Evolutionary conservation across 2,797 vertebrate species (phyloP), one percentile per base, ranked within the genome.

Genomic region (Crenichthys baileyi): DNA sequence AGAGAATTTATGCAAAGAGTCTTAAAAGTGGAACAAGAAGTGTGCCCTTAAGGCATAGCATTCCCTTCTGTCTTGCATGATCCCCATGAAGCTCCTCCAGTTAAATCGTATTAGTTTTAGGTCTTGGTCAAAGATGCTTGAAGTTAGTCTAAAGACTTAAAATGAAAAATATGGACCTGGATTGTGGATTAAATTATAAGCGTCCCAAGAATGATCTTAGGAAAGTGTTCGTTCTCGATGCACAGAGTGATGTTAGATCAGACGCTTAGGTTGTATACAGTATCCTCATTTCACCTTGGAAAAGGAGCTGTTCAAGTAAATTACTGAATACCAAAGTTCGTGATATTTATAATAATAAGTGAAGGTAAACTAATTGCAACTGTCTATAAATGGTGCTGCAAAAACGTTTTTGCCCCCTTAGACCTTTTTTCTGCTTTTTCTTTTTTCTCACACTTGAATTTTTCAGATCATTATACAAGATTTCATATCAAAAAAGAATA

Each of bases 1-100:
- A 58, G 29, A 50, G 53, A 53, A 75, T 80, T 77, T 80, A 83
- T 83, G 48, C 76, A 85, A 85, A 92, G 86, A 72, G 55, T 58
- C 68, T 50, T 48, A 79, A 81, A 86, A 83, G 76, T 77, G 67
- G 77, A 78, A 74, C 29, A 74, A 56, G 72, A 75, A 20, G 16
- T 79, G 31, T 72, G 53, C 78, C 70, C 75, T 74, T 50, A 50
- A 76, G 78, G 71, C 4, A 4, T 36, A 44, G 70, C 76, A 22
- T 65, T 65, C 46, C 8, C 70, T 73, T 41, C 50, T 50, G 48
- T 72, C 48, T 79, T 26, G 15, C 22, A 11, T 18, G 75, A 41
- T 56, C 41, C 2, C 6, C 0, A 6, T 16, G n/a, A 75, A 56
- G 41, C 29, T 31, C 24, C 29, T 15, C 29, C 31, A 39, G 12